These are phyloP conservation scores for Anseranas semipalmata DNA, from an alignment of 2,113 vertebrate genomes.

Conservation along the genomic window DNA sequence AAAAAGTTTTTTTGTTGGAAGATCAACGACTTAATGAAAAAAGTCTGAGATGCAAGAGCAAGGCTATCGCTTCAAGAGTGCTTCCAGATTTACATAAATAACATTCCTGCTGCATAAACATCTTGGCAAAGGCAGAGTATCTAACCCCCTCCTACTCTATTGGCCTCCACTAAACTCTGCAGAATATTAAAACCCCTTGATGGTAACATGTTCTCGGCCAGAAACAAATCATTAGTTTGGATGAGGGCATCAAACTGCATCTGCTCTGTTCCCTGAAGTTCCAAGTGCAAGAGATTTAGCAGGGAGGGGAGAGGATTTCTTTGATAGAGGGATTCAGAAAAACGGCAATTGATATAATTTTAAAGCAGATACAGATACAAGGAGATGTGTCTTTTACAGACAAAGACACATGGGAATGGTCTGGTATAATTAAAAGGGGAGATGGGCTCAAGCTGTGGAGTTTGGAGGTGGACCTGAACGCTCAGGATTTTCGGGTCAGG, in stretches of 20 bases:
- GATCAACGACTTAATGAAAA: constrained; percentile 76
- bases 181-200: constrained; percentile 65
- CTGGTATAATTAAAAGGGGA: constrained; percentile 30
- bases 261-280: constrained; percentile 56
- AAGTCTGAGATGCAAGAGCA: constrained; percentile 71
- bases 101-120: constrained; percentile 78
- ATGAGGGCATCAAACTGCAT: constrained; percentile 69
- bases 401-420: constrained; percentile 21
- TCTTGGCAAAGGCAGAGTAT: constrained; percentile 72
- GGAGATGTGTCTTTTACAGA: neutral
- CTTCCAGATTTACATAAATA: constrained; percentile 80
- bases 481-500: neutral
- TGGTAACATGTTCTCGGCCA: constrained; percentile 72
- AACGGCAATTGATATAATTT: constrained; percentile 12
- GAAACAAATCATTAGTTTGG: constrained; percentile 78
- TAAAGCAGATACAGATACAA: constrained; percentile 9
- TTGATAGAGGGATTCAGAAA: constrained; percentile 37
- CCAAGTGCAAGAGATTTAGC: constrained; percentile 36
- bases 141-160: constrained; percentile 68
- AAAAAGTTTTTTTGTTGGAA: constrained; percentile 54
- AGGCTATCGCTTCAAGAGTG: constrained; percentile 54
- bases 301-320: constrained; percentile 38
- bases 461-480: neutral
- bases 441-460: constrained; percentile 58
- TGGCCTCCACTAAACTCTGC: constrained; percentile 69